Base-by-base conservation (phyloP, 2,888 invertebrate species). In the Ypsolopha scabrella region DNA sequence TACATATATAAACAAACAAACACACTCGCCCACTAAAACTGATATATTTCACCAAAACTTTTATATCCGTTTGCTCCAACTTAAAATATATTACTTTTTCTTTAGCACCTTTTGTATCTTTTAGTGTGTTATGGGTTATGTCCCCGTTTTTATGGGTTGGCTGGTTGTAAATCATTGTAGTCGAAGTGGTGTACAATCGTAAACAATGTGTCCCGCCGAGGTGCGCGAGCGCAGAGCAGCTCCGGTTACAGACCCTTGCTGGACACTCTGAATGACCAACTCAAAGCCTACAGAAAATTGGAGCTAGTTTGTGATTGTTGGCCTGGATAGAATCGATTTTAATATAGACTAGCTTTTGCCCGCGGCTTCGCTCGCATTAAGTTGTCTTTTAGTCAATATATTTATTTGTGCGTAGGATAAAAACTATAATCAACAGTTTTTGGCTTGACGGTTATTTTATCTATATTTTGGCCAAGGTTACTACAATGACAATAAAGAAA, bases 31-130 rank as follows among this genome's bases (percentile, higher is more conserved):
- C 74, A 80, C 76, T 81, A 82, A 83, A 83, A 78, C 80, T 78
- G 80, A 83, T 83, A 81, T 81, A 83, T 82, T 83, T 81, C 76
- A 80, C 80, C 75, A 75, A 24, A 80, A 81, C 75, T 80, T 82
- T 86, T 83, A 83, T 83, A 81, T 76, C 75, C 75, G 75, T 81
- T 78, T 75, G 68, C 72, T 77, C 72, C 68, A 75, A 80, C 80
- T 82, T 80, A 70, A 78, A 85, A 83, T 82, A 83, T 85, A 82
- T 83, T 77, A 80, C 81, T 75, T 81, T 75, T 85, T 85, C 82
- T 83, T 82, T 82, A 86, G 82, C 82, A 83, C 83, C 85, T 85
- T 86, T 86, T 85, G 85, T 85, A 77, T 80, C 78, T 86, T 85
- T 83, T 82, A 81, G 80, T 80, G 74, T 75, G 75, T 77, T 80